phyloP scores from a whole-genome alignment of 1,140 invertebrate species.

The Drosophila hydei region DNA sequence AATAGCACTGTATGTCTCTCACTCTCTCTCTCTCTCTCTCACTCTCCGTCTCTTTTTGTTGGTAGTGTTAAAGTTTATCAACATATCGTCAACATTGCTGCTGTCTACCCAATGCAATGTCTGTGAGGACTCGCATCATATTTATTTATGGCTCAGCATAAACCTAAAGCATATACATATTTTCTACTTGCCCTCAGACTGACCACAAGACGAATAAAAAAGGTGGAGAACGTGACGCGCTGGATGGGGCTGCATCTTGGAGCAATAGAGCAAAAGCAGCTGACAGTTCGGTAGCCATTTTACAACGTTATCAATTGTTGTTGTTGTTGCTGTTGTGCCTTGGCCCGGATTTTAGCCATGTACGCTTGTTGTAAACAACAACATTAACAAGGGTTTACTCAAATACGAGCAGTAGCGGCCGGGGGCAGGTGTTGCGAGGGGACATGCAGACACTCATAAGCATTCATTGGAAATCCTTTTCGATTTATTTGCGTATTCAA shows the following conservation, averaged over 20 bases:
- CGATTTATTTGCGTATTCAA: constrained; percentile 83
- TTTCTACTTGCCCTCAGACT: constrained; percentile 47
- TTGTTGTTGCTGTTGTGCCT: constrained; percentile 41
- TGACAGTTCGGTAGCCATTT: constrained; percentile 66
- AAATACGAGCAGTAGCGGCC: neutral
- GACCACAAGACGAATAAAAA: constrained; percentile 52
- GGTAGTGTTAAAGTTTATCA: constrained; percentile 76
- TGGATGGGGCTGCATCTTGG: constrained; percentile 27
- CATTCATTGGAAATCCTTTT: constrained; percentile 82
- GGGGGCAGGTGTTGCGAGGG: neutral
- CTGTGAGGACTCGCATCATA: constrained; percentile 65
- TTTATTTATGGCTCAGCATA: constrained; percentile 75
- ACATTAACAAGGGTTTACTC: constrained; percentile 74
- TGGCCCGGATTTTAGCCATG: constrained; percentile 70
- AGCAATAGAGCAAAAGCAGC: constrained; percentile 29
- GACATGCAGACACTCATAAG: constrained; percentile 66
- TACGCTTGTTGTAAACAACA: constrained; percentile 80
- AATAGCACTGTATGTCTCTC: neutral
- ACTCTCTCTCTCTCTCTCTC: neutral
- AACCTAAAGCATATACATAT: constrained; percentile 38
- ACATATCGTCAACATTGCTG: constrained; percentile 76
- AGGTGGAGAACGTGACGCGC: constrained; percentile 6
- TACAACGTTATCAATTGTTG: constrained; percentile 59
- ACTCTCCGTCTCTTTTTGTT: constrained; percentile 4
- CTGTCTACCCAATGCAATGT: constrained; percentile 30